Evolutionary conservation across 2,797 vertebrate genomes (phyloP), one percentile per base, ranked within the genome.

Genomic region (Dallia pectoralis): DNA sequence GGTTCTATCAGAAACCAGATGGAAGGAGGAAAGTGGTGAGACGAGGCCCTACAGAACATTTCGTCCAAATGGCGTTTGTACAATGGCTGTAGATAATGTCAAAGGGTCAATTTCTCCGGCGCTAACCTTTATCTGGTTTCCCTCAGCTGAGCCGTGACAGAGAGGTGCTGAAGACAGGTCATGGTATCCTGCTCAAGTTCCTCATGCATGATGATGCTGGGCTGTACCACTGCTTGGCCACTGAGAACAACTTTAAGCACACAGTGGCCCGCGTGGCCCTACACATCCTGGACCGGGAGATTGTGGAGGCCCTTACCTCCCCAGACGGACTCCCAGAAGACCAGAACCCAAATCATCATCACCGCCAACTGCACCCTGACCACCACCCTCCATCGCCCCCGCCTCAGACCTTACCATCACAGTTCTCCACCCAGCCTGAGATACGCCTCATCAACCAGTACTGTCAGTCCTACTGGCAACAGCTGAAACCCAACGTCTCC

Each of bases 181-280:
- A 87, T 19, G 88, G 88, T 30, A 85, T 89, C 69, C 85, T 89
- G 69, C 82, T 89, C 53, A 89, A 88, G 74, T 84, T 77, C 6
- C 77, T 89, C 63, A 77, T 49, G 67, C 80, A 83, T 18, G 78
- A 77, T 2, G 88, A 89, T 30, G 78, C 74, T 4, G 88, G 88
- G 0, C 65, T 87, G 33, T 89, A 89, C 80, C 86, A 87, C 66
- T 89, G 88, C 74, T 68, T 84, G 63, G 85, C 86, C 78, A 89
- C 88, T 0, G 88, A 89, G 73, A 89, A 89, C 84, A 88, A 87
- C 79, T 89, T 86, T 75, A 88, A 88, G 56, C 88, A 87, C 82
- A 87, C 85, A 0, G 67, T 89, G 71, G 81, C 86, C 0, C 86
- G 84, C 16, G 84, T 89, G 65, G 74, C 75, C 11, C 84, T 89